Percentiles rank a stretch among this genome's conserved stretches.
phyloP scores from a whole-genome alignment of 2,888 invertebrate genomes.

The Eucriotettix oculatus region DNA sequence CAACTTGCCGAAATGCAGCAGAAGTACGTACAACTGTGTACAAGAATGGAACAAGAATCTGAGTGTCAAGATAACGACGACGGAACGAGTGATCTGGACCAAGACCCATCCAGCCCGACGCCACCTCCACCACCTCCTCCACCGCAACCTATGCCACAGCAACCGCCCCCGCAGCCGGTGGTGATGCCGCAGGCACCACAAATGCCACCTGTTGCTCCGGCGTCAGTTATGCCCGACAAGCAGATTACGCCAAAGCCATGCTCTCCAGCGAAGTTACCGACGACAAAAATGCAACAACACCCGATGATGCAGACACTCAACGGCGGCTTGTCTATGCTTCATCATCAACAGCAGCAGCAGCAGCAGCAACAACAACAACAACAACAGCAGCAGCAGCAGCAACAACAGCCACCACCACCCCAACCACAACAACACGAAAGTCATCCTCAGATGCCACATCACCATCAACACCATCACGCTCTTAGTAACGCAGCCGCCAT shows the following conservation, averaged over 20 bases:
- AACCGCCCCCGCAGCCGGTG: conserved; percentile 23
- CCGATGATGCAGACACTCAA: conserved; percentile 26
- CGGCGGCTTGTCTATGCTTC: conserved; percentile 37
- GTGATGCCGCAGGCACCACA: conserved; percentile 33
- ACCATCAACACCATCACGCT: conserved; percentile 15
- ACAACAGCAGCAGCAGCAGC: conserved; percentile 37
- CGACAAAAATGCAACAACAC: conserved; percentile 22
- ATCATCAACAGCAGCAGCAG: conserved; percentile 22
- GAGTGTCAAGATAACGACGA: conserved; percentile 61
- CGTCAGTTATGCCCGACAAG: conserved; percentile 22
- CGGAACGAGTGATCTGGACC: conserved; percentile 51
- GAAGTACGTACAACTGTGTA: conserved; percentile 74
- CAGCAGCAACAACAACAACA: conserved; percentile 34
- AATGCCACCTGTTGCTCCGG: conserved; percentile 27
- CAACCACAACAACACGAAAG: conserved; percentile 11
- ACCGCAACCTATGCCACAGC: conserved; percentile 16
- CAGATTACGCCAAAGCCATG: conserved; percentile 13
- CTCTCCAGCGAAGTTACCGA: conserved; percentile 19
- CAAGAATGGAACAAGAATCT: conserved; percentile 61
- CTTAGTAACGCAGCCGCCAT: conserved; percentile 37
- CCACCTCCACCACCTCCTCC: conserved; percentile 36
- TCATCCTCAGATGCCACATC: conserved; percentile 13
- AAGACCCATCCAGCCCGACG: conserved; percentile 27
- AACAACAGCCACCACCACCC: conserved; percentile 27
- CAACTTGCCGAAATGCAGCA: conserved; percentile 84